phyloP scores from a whole-genome alignment of 2,113 vertebrate genomes.

The Tylochromis polylepis region DNA sequence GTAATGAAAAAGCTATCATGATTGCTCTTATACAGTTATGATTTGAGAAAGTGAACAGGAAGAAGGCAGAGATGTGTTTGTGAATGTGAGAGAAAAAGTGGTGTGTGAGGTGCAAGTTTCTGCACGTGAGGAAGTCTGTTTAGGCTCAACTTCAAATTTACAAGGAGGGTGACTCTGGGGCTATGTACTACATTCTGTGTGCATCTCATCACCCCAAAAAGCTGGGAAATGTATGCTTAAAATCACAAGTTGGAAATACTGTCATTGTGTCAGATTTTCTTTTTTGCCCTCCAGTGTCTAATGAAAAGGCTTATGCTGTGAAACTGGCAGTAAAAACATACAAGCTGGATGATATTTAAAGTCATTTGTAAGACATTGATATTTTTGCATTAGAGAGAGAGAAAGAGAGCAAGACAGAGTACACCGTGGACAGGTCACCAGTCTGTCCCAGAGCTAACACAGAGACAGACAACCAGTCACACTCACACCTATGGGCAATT shows the following conservation, averaged over 20 bases:
- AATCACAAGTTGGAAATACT: not conserved
- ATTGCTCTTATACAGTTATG: conserved; percentile 6
- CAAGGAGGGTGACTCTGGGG: not conserved
- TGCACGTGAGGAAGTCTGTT: not conserved
- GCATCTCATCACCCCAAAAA: not conserved
- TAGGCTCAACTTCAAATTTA: not conserved
- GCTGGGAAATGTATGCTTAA: not conserved
- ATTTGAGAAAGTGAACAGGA: not conserved
- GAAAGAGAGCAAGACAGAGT: not conserved
- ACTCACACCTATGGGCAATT: not conserved
- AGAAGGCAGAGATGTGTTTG: not conserved
- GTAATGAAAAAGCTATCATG: conserved; percentile 7
- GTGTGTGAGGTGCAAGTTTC: not conserved
- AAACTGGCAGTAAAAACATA: not conserved
- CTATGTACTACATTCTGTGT: not conserved
- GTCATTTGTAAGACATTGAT: not conserved
- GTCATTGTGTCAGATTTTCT: not conserved
- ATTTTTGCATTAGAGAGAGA: not conserved
- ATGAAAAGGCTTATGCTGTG: not conserved
- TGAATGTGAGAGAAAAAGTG: not conserved
- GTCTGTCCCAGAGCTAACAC: too few relatives aligned
- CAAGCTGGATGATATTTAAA: not conserved
- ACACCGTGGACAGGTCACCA: not conserved
- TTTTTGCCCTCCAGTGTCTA: not conserved
- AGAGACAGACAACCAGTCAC: not conserved